Conservation (phyloP, 37 sponge, comb jelly and placozoan genomes). For the Beroe ovata region DNA sequence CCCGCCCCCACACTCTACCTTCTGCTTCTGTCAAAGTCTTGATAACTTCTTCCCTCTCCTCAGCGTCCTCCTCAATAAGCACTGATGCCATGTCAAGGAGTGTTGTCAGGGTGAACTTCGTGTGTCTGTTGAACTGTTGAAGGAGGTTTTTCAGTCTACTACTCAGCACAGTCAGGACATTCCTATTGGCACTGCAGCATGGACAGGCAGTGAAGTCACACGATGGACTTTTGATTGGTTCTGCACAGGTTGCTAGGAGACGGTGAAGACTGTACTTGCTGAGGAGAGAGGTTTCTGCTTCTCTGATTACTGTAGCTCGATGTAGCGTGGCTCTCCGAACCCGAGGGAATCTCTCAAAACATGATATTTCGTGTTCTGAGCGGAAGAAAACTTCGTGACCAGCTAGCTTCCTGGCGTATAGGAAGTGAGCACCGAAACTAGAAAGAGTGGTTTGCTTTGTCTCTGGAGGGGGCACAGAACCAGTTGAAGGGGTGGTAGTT, state of each 20-base stretch:
- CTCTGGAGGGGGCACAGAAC: no score
- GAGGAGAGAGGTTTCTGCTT: neutral
- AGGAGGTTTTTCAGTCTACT: neutral
- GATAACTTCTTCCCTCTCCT: slow-evolving; percentile 30
- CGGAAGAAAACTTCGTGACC: neutral
- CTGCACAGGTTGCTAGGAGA: neutral
- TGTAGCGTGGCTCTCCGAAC: neutral
- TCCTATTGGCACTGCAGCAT: slow-evolving; percentile 25
- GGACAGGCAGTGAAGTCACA: slow-evolving; percentile 13
- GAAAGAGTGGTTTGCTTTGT: neutral
- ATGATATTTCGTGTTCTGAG: neutral
- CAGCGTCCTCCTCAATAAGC: slow-evolving; percentile 13
- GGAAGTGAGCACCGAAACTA: neutral
- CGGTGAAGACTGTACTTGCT: slow-evolving; percentile 7
- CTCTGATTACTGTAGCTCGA: neutral
- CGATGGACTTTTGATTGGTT: neutral
- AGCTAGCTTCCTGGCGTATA: neutral
- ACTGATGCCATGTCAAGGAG: slow-evolving; percentile 41
- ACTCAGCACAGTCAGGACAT: neutral
- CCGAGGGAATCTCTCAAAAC: neutral
- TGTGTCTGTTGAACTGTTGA: slow-evolving; percentile 30
- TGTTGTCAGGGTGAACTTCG: slow-evolving; percentile 43
- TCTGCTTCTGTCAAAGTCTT: neutral
- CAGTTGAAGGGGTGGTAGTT: no score
- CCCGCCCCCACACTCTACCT: neutral